Evolutionary conservation across 2,113 vertebrate genomes (phyloP).

Genomic region (Pavo muticus): DNA sequence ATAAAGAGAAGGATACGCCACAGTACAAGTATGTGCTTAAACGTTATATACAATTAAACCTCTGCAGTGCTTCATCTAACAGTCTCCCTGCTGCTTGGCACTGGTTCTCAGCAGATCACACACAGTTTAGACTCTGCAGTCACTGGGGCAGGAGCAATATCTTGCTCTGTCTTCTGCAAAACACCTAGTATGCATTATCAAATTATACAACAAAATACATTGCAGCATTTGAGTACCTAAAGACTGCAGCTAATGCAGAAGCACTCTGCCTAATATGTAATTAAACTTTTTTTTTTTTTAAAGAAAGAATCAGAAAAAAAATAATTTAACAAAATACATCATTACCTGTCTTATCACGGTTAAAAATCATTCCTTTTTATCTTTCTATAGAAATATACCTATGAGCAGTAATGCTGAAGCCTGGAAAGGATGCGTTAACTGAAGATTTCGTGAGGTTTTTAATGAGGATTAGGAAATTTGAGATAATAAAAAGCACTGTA

Average conservation of each 20-base stretch:
- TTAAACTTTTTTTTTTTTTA: background rate
- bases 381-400: background rate
- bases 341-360: background rate
- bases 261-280: background rate
- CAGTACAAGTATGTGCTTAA: background rate
- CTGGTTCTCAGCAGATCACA: background rate
- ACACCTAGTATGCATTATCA: background rate
- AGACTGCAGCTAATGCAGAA: background rate
- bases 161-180: background rate
- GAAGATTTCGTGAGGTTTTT: slow-evolving; percentile 5
- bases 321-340: background rate
- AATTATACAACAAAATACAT: background rate
- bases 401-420: background rate
- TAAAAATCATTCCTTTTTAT: background rate
- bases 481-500: slow-evolving; percentile 17
- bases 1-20: background rate
- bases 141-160: background rate
- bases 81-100: background rate
- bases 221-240: background rate
- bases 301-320: background rate
- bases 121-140: background rate
- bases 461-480: slow-evolving; percentile 34
- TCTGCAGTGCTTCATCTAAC: background rate
- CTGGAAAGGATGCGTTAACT: slow-evolving; percentile 2
- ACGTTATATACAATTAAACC: slow-evolving; percentile 2